A percentile compares a stretch with the other conserved stretches of the same genome.
Conservation (phyloP, 1,140 invertebrate species). For the Drosophila carrolli region DNA sequence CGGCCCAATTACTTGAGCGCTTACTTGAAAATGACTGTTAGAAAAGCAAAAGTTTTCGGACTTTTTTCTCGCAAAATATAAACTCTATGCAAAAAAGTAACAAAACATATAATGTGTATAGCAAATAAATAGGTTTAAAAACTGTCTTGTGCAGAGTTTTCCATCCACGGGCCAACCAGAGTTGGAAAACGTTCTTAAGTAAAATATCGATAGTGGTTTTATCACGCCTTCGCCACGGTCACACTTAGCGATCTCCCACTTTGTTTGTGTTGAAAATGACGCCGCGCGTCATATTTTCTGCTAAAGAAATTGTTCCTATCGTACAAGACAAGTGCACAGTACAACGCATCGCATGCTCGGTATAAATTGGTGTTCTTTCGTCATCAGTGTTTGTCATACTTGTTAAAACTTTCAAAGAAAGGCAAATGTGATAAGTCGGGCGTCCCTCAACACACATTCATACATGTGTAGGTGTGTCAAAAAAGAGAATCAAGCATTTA, state of each 20-base stretch:
- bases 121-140: too few species aligned
- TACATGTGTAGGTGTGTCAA: slow-evolving; percentile 1
- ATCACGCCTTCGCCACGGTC: neutral
- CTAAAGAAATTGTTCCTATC: slow-evolving; percentile 4
- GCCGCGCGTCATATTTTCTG: slow-evolving; percentile 10
- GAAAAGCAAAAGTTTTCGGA: too few species aligned
- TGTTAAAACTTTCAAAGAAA: slow-evolving; percentile 1
- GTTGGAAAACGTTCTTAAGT: too few species aligned
- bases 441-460: neutral
- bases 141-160: too few species aligned
- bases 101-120: too few species aligned
- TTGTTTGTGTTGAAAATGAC: slow-evolving; percentile 21
- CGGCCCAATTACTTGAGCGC: too few species aligned
- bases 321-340: neutral
- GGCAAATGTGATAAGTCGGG: slow-evolving; percentile 10
- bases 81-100: too few species aligned
- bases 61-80: too few species aligned
- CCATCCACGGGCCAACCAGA: too few species aligned
- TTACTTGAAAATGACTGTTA: too few species aligned
- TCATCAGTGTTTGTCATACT: slow-evolving; percentile 7
- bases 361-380: neutral
- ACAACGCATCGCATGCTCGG: neutral
- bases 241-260: neutral
- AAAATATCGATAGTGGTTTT: too few species aligned
- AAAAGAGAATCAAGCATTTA: slow-evolving; percentile 1